Conservation (phyloP, 2,797 vertebrate genomes). For the Scomberomorus guttatus region DNA sequence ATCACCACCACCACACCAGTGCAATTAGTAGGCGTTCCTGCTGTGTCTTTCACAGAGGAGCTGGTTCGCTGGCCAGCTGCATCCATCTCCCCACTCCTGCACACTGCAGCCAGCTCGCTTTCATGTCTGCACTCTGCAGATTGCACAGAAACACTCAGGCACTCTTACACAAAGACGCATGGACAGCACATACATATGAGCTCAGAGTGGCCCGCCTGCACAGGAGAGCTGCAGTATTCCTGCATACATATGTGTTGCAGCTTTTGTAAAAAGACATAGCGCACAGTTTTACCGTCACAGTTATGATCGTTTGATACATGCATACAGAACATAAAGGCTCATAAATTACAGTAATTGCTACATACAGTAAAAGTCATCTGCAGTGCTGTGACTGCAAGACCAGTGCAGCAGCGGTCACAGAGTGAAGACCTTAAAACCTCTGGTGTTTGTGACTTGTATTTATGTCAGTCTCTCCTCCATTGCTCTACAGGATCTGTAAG, state of each 20-base stretch:
- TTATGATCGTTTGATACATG: not conserved
- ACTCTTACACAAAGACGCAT: not conserved
- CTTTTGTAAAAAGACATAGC: constrained; percentile 21
- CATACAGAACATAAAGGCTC: not conserved
- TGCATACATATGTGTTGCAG: constrained; percentile 5
- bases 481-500: constrained; percentile 78
- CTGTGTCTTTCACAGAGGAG: constrained; percentile 72
- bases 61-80: constrained; percentile 74
- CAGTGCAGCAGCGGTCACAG: not conserved
- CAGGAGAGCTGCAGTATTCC: constrained; percentile 6
- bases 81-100: constrained; percentile 64
- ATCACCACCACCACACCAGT: constrained; percentile 43
- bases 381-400: constrained; percentile 7
- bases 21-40: constrained; percentile 79
- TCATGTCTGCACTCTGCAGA: constrained; percentile 61
- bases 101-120: constrained; percentile 59
- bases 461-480: constrained; percentile 33
- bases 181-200: constrained; percentile 2
- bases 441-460: constrained; percentile 31
- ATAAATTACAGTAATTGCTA: not conserved
- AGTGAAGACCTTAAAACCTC: not conserved
- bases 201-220: not conserved
- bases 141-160: constrained; percentile 26
- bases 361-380: constrained; percentile 1
- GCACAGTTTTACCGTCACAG: not conserved